Evolutionary conservation across 1,140 invertebrate species (phyloP).

Genomic region (Elymnias hypermnestra): DNA sequence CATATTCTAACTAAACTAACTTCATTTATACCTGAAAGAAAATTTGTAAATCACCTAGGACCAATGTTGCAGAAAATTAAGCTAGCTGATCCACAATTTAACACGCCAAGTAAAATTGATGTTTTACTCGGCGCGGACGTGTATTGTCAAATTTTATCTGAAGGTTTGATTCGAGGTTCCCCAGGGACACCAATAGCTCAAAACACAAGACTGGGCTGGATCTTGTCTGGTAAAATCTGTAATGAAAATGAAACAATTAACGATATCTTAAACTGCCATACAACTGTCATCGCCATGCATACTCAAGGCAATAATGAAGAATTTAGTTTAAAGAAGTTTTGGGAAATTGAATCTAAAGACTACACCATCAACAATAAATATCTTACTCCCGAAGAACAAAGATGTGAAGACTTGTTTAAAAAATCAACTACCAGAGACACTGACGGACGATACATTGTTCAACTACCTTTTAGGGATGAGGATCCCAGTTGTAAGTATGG

Average conservation of each 20-base stretch:
- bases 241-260: neutral
- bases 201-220: slow-evolving; percentile 5
- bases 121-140: slow-evolving; percentile 1
- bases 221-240: slow-evolving; percentile 3
- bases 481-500: slow-evolving; percentile 8
- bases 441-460: slow-evolving; percentile 15
- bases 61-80: neutral
- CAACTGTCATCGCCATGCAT: slow-evolving; percentile 2
- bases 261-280: neutral
- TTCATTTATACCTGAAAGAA: slow-evolving; percentile 8
- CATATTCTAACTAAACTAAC: slow-evolving; percentile 5
- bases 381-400: slow-evolving; percentile 13
- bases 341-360: slow-evolving; percentile 18
- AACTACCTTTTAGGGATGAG: slow-evolving; percentile 14
- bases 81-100: slow-evolving; percentile 6
- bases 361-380: neutral
- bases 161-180: slow-evolving; percentile 1
- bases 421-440: slow-evolving; percentile 10
- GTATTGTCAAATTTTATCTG: slow-evolving; percentile 1
- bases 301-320: neutral
- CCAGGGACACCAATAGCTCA: neutral
- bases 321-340: slow-evolving; percentile 10
- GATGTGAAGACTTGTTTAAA: slow-evolving; percentile 16
- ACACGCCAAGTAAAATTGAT: slow-evolving; percentile 5
- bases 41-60: neutral